A percentile compares a stretch with the other conserved stretches of the same genome.
Evolutionary conservation across 1,140 invertebrate species (phyloP).

Genomic region (Coptotermes formosanus): DNA sequence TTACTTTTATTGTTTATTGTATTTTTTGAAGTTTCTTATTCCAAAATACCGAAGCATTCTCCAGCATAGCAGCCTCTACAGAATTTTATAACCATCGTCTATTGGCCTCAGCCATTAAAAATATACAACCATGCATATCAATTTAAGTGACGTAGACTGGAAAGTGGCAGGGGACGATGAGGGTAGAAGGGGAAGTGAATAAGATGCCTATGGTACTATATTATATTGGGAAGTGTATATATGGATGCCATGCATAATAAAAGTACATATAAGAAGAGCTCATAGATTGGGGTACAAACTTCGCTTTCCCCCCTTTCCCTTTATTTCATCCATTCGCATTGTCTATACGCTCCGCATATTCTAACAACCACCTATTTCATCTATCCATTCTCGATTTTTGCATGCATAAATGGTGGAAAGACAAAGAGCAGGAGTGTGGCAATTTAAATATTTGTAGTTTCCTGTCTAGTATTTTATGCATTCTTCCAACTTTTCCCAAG

Average conservation of each 20-base stretch:
- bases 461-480: not conserved
- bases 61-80: not conserved
- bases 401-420: constrained; percentile 18
- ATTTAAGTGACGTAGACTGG: constrained; percentile 28
- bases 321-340: not conserved
- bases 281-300: constrained; percentile 7
- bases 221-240: constrained; percentile 17
- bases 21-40: not conserved
- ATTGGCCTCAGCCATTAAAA: constrained; percentile 36
- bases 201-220: constrained; percentile 1
- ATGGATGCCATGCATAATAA: constrained; percentile 12
- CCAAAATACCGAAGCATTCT: not conserved
- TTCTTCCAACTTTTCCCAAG: not conserved
- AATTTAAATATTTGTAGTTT: constrained; percentile 13
- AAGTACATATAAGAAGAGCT: constrained; percentile 8
- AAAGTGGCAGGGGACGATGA: not conserved
- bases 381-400: constrained; percentile 22
- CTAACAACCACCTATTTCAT: not conserved
- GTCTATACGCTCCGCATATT: not conserved
- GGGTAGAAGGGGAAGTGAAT: not conserved
- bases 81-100: constrained; percentile 19
- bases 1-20: not conserved
- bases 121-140: constrained; percentile 37
- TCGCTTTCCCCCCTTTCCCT: not conserved
- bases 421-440: constrained; percentile 13